Evolutionary conservation across 2,888 invertebrate species (phyloP).

Genomic region (Epicampocera succincta): DNA sequence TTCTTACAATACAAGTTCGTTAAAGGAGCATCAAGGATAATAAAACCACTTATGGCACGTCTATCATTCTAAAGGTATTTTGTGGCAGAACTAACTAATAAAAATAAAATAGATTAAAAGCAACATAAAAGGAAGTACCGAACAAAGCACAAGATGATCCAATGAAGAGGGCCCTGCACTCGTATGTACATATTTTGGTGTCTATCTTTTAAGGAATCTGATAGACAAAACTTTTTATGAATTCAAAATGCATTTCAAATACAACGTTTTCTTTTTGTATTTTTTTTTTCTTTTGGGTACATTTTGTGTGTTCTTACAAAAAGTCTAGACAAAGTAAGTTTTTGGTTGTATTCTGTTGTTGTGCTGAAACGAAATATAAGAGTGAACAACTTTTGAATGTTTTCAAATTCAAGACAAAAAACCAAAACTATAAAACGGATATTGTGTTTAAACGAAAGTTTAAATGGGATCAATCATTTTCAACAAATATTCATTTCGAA

Average conservation of each 20-base stretch:
- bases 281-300: neutral
- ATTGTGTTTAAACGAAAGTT: constrained; percentile 54
- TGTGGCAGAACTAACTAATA: constrained; percentile 42
- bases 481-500: constrained; percentile 45
- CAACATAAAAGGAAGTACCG: constrained; percentile 35
- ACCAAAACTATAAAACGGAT: constrained; percentile 34
- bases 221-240: constrained; percentile 60
- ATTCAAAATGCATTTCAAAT: constrained; percentile 66
- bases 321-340: constrained; percentile 66
- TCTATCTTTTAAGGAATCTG: constrained; percentile 32
- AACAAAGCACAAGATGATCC: constrained; percentile 45
- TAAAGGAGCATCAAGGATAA: constrained; percentile 68
- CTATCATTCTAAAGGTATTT: constrained; percentile 68
- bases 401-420: constrained; percentile 9
- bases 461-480: constrained; percentile 65
- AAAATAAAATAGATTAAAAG: neutral
- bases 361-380: neutral
- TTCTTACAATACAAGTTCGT: constrained; percentile 68
- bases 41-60: constrained; percentile 68
- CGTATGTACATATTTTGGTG: constrained; percentile 36
- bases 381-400: constrained; percentile 21
- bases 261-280: constrained; percentile 12
- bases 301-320: constrained; percentile 49
- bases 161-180: constrained; percentile 9
- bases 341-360: constrained; percentile 25